A percentile compares a stretch with the other conserved stretches of the same genome.
Conservation (phyloP, 2,113 vertebrate genomes). For the Leiothrix lutea region DNA sequence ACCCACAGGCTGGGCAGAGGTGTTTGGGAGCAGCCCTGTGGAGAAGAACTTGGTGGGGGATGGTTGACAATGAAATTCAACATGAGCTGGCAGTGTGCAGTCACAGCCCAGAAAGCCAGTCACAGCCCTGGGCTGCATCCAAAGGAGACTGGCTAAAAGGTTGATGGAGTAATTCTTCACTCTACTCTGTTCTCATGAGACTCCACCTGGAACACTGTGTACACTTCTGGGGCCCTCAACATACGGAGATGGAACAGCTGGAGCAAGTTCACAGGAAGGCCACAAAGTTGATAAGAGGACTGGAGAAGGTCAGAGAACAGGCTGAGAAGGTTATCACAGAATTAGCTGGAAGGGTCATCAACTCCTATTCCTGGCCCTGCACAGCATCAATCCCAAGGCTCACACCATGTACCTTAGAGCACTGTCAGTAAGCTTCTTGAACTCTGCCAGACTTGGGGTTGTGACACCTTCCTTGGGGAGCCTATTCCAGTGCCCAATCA, state of each 20-base stretch:
- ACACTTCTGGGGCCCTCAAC: neutral
- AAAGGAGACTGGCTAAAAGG: neutral
- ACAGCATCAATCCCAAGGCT: neutral
- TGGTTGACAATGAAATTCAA: neutral
- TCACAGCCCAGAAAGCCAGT: neutral
- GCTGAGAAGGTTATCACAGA: neutral
- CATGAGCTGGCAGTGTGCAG: fast-evolving
- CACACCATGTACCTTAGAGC: neutral
- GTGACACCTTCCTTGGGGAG: neutral
- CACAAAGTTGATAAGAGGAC: neutral
- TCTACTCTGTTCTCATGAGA: neutral
- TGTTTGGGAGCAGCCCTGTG: neutral
- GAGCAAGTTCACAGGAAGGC: neutral
- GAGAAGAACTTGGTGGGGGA: neutral
- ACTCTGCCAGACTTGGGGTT: neutral
- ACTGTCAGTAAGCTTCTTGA: fast-evolving
- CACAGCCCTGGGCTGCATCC: neutral
- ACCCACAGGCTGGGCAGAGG: neutral
- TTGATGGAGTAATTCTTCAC: neutral
- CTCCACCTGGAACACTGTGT: fast-evolving
- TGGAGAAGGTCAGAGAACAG: neutral
- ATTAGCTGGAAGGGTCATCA: neutral
- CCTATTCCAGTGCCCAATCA: neutral
- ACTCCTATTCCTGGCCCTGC: neutral
- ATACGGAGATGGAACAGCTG: neutral